Evolutionary conservation across 2,888 invertebrate genomes (phyloP).

Genomic region (Agrotis clavis): DNA sequence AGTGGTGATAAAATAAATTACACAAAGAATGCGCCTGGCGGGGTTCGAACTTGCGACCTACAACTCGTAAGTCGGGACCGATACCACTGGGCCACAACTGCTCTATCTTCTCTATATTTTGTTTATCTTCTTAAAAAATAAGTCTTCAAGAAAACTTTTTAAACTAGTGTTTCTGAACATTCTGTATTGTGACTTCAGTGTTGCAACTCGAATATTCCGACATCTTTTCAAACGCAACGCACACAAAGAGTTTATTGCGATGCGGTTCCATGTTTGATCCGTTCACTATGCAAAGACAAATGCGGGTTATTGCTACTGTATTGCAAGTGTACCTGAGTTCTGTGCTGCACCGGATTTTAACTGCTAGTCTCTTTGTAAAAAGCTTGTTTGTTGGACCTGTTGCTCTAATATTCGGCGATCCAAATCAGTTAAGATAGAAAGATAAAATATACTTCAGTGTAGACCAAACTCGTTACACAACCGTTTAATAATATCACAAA

Average conservation of each 20-base stretch:
- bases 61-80: no score
- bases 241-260: constrained; percentile 65
- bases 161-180: not conserved
- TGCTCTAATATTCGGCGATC: no score
- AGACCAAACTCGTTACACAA: no score
- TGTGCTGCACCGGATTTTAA: not conserved
- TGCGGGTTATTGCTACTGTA: constrained; percentile 62
- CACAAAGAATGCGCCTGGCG: no score
- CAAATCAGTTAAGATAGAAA: no score
- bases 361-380: constrained; percentile 23
- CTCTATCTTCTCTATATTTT: no score
- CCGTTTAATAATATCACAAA: no score
- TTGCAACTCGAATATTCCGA: constrained; percentile 54
- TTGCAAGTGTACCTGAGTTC: constrained; percentile 48
- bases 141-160: not conserved
- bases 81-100: no score
- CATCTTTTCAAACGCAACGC: constrained; percentile 57
- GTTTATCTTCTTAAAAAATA: no score
- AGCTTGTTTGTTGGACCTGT: not conserved
- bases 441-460: no score
- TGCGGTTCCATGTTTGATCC: constrained; percentile 65
- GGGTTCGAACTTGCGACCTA: no score
- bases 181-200: not conserved
- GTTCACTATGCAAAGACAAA: constrained; percentile 63
- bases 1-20: no score